phyloP scores from a whole-genome alignment of 1,140 invertebrate genomes.

The Propsilocerus akamusi region DNA sequence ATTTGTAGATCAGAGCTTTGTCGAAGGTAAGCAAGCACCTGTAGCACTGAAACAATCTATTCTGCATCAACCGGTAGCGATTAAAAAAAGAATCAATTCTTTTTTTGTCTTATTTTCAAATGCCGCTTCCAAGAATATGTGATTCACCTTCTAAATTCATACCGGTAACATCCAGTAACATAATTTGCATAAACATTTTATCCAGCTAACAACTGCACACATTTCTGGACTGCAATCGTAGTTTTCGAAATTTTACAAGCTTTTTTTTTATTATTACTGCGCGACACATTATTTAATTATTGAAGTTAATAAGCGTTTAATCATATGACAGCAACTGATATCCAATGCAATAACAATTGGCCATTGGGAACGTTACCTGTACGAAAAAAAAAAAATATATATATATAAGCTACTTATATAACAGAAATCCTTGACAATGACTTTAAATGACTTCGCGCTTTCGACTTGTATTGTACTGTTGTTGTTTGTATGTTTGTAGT shows the following conservation, averaged over 20 bases:
- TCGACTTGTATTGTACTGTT: too few relatives aligned
- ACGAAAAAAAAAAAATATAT: neutral
- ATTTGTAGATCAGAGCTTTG: neutral
- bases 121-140: too few relatives aligned
- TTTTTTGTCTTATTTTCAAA: too few relatives aligned
- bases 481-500: too few relatives aligned
- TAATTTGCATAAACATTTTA: too few relatives aligned
- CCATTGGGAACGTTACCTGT: neutral
- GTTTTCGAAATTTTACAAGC: neutral
- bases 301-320: neutral
- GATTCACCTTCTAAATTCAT: too few relatives aligned
- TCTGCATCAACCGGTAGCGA: neutral
- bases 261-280: too few relatives aligned
- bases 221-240: neutral
- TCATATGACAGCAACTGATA: too few relatives aligned
- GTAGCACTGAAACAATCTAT: neutral
- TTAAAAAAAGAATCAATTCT: neutral
- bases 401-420: too few relatives aligned
- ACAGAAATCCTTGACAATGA: slow-evolving; percentile 2
- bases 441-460: neutral
- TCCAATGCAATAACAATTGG: neutral
- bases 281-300: neutral
- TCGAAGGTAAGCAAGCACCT: neutral
- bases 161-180: too few relatives aligned
- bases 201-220: too few relatives aligned